Conservation (phyloP, 23 tunicate species). For the Styela plicata region DNA sequence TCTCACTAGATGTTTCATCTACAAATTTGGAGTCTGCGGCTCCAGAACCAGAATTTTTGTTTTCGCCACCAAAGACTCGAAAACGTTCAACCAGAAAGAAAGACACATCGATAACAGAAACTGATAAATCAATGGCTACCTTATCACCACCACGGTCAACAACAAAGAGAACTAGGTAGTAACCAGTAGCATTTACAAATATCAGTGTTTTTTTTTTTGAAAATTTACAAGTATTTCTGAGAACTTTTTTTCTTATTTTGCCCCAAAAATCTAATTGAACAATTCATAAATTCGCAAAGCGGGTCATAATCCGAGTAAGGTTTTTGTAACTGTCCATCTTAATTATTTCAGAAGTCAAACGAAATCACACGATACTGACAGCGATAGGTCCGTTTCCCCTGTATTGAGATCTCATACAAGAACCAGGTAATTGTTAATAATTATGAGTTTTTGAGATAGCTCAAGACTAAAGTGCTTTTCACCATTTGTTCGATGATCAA, state of each 20-base stretch:
- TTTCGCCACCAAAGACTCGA: constrained; percentile 28
- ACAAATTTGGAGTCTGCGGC: not conserved
- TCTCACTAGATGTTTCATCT: too few species aligned
- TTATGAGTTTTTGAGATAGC: too few species aligned
- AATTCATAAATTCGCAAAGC: too few species aligned
- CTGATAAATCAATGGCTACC: not conserved
- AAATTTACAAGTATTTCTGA: too few species aligned
- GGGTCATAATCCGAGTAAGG: too few species aligned
- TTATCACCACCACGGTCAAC: not conserved
- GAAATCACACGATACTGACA: constrained; percentile 6
- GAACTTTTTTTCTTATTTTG: too few species aligned
- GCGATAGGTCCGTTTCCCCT: constrained; percentile 1
- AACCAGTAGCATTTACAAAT: not conserved
- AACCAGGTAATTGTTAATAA: not conserved
- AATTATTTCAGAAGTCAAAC: constrained; percentile 1
- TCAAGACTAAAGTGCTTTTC: too few species aligned
- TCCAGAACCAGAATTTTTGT: constrained; percentile 25
- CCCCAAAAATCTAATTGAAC: too few species aligned
- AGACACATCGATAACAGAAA: not conserved
- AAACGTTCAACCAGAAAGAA: constrained; percentile 11
- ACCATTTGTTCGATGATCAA: too few species aligned
- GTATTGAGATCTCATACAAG: not conserved
- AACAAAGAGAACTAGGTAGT: not conserved
- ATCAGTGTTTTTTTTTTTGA: too few species aligned
- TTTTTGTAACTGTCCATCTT: too few species aligned